Percentiles rank a stretch among this genome's conserved stretches.
Evolutionary conservation across 1,140 invertebrate genomes (phyloP).

Genomic region (Drosophila rhopaloa): DNA sequence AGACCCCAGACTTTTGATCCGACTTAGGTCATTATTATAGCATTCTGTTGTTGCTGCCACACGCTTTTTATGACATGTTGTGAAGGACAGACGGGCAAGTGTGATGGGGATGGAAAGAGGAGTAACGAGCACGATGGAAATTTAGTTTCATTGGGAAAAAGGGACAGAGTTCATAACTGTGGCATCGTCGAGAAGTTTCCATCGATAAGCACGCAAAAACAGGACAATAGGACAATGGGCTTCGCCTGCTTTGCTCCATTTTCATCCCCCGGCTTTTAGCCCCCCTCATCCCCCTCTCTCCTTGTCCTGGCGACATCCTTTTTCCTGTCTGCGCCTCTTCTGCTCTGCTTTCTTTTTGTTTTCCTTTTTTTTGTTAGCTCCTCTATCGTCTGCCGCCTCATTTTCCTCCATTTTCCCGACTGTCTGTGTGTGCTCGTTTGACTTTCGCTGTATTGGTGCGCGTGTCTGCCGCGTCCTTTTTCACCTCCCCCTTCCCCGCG

Average conservation of each 20-base stretch:
- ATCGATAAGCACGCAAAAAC: constrained; percentile 51
- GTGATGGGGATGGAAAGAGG: constrained; percentile 16
- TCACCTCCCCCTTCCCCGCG: constrained; percentile 18
- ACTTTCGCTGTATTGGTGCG: constrained; percentile 69
- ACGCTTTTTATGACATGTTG: constrained; percentile 62
- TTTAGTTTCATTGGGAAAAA: constrained; percentile 21
- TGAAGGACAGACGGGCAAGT: constrained; percentile 58
- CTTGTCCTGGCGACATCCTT: constrained; percentile 67
- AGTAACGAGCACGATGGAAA: background rate
- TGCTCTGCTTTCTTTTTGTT: constrained; percentile 13
- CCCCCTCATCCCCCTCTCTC: background rate
- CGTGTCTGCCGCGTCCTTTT: constrained; percentile 72
- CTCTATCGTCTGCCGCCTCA: constrained; percentile 26
- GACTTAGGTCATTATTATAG: constrained; percentile 33
- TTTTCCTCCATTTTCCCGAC: constrained; percentile 17
- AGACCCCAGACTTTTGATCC: constrained; percentile 18
- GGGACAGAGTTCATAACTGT: constrained; percentile 48
- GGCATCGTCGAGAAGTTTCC: constrained; percentile 36
- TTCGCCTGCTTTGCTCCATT: constrained; percentile 2
- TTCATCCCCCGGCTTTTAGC: background rate
- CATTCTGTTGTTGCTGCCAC: constrained; percentile 25
- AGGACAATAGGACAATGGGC: constrained; percentile 51
- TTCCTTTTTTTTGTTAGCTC: background rate
- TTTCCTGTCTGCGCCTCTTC: constrained; percentile 65
- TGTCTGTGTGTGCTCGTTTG: constrained; percentile 52